Conservation (phyloP, 2,888 invertebrate species). For the Parnassius mnemosyne region DNA sequence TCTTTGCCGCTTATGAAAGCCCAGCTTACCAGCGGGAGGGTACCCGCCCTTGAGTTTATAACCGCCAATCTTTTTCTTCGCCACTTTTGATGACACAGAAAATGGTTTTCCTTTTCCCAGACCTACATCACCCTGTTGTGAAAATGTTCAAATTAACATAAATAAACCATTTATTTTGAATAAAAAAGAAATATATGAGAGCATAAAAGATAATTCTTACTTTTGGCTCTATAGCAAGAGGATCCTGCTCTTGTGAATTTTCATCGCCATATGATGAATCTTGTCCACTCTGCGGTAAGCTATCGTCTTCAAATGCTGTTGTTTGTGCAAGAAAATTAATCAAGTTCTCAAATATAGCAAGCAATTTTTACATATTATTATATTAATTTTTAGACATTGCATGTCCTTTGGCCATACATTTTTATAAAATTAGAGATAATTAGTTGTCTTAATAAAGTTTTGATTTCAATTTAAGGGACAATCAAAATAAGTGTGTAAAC, state of each 20-base stretch:
- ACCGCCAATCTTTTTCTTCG: constrained; percentile 87
- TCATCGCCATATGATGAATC: constrained; percentile 82
- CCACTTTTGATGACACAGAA: constrained; percentile 86
- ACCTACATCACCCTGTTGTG: constrained; percentile 79
- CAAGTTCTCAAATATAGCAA: too few relatives aligned
- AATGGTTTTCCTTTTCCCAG: constrained; percentile 90
- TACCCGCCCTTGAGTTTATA: constrained; percentile 84
- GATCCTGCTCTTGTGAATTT: constrained; percentile 69
- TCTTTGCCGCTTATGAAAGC: constrained; percentile 87
- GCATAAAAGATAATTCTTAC: constrained; percentile 38
- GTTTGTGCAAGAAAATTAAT: not conserved
- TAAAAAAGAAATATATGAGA: too few relatives aligned
- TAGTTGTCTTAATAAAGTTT: too few relatives aligned
- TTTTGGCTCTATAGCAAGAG: constrained; percentile 73
- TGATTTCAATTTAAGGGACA: too few relatives aligned
- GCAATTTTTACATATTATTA: not conserved
- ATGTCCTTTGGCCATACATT: too few relatives aligned
- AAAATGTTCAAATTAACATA: not conserved
- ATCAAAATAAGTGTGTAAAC: too few relatives aligned
- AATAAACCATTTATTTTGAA: too few relatives aligned
- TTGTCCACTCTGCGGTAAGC: constrained; percentile 83
- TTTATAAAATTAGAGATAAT: too few relatives aligned
- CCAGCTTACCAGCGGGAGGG: constrained; percentile 83
- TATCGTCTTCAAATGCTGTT: constrained; percentile 84
- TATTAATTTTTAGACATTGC: too few relatives aligned